These are phyloP conservation scores for Amiota minor DNA, from an alignment of 2,888 invertebrate species.

Conservation along the genomic window DNA sequence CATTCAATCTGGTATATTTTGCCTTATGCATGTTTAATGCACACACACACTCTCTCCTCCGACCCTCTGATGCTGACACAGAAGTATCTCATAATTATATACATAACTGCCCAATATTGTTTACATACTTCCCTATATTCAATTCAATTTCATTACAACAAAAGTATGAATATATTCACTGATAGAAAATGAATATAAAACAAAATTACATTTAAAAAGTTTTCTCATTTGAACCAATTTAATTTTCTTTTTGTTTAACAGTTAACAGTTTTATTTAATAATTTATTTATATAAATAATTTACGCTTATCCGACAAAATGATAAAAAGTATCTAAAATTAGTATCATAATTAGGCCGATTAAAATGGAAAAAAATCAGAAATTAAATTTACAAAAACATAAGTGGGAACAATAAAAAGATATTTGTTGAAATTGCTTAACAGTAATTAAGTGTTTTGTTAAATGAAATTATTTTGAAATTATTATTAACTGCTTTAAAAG, in stretches of 20 bases:
- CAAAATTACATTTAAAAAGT: too few species aligned
- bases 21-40: conserved; percentile 29
- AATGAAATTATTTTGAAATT: background rate
- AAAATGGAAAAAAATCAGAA: background rate
- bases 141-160: background rate
- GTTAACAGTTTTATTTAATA: conserved; percentile 16
- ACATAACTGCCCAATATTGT: conserved; percentile 16
- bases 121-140: background rate
- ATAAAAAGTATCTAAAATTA: background rate
- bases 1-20: background rate
- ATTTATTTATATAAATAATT: conserved; percentile 5
- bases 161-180: background rate
- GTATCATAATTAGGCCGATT: background rate
- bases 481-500: background rate
- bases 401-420: background rate
- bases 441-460: background rate
- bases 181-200: background rate
- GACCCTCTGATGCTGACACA: background rate
- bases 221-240: too few species aligned
- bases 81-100: conserved; percentile 7
- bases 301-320: background rate
- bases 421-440: background rate
- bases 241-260: background rate
- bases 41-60: too few species aligned
- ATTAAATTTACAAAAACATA: background rate